These are phyloP conservation scores for Enteromius treurensis DNA, from an alignment of 2,797 vertebrate species.

Conservation along the genomic window DNA sequence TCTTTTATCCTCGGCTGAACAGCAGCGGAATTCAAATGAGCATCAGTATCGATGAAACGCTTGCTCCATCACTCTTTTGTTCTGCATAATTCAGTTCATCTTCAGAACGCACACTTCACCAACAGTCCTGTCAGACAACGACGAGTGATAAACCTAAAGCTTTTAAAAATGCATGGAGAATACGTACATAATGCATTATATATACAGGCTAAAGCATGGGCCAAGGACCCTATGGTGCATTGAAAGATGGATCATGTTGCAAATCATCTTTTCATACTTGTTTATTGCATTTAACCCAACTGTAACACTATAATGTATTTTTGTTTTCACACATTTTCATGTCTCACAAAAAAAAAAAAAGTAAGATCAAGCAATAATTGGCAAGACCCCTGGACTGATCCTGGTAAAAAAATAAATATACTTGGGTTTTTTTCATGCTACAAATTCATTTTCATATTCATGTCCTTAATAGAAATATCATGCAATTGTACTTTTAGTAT, in stretches of 20 bases:
- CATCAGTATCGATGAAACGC: background rate
- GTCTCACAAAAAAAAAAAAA: background rate
- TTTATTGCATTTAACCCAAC: background rate
- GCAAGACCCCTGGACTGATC: background rate
- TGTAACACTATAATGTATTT: background rate
- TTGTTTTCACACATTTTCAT: background rate
- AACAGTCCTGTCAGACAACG: background rate
- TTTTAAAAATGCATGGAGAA: slow-evolving; percentile 4
- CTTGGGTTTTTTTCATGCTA: too few relatives aligned
- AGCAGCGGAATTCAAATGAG: slow-evolving; percentile 32
- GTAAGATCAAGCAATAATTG: background rate
- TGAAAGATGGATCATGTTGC: background rate
- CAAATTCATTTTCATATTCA: too few relatives aligned
- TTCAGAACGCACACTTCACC: background rate
- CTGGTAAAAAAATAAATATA: too few relatives aligned
- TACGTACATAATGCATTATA: background rate
- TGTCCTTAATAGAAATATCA: too few relatives aligned
- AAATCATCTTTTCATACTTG: too few relatives aligned
- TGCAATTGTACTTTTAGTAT: too few relatives aligned
- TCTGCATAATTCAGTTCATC: slow-evolving; percentile 20
- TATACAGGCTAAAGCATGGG: background rate
- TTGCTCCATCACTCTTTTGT: background rate
- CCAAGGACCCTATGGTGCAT: background rate
- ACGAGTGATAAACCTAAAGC: background rate
- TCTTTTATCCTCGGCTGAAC: slow-evolving; percentile 37